These are phyloP conservation scores for Zonitis immaculata DNA, from an alignment of 2,888 invertebrate genomes.

Conservation along the genomic window DNA sequence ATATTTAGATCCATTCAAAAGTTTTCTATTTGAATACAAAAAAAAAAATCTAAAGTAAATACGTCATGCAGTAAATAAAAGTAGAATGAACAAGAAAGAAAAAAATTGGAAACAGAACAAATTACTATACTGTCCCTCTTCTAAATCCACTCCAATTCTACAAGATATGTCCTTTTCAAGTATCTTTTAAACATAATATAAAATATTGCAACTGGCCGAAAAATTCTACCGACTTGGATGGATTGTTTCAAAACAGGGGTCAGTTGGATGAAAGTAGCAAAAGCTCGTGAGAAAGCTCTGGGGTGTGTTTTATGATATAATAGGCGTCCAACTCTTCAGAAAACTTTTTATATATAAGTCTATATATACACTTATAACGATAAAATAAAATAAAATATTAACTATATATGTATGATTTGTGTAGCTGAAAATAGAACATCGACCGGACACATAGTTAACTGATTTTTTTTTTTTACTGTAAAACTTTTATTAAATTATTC, in stretches of 20 bases:
- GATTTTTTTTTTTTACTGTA: neutral
- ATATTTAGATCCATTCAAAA: too few relatives aligned
- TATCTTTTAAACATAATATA: neutral
- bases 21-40: too few relatives aligned
- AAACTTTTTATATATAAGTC: conserved; percentile 39
- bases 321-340: conserved; percentile 26
- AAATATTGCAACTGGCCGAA: conserved; percentile 3
- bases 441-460: conserved; percentile 20
- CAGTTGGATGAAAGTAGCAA: conserved; percentile 35
- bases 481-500: neutral
- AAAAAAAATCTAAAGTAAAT: too few relatives aligned
- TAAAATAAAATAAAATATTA: conserved; percentile 8
- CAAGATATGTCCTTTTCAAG: neutral
- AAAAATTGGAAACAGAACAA: neutral
- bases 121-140: neutral
- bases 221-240: conserved; percentile 25
- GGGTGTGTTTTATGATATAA: conserved; percentile 33
- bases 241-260: conserved; percentile 33
- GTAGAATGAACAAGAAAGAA: neutral
- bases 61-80: too few relatives aligned
- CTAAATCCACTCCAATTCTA: neutral
- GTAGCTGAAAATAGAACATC: conserved; percentile 25
- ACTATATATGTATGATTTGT: conserved; percentile 25
- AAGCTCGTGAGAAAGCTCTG: conserved; percentile 25
- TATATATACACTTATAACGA: neutral